Evolutionary conservation across 1,140 invertebrate species (phyloP).

Genomic region (Ips nitidus): DNA sequence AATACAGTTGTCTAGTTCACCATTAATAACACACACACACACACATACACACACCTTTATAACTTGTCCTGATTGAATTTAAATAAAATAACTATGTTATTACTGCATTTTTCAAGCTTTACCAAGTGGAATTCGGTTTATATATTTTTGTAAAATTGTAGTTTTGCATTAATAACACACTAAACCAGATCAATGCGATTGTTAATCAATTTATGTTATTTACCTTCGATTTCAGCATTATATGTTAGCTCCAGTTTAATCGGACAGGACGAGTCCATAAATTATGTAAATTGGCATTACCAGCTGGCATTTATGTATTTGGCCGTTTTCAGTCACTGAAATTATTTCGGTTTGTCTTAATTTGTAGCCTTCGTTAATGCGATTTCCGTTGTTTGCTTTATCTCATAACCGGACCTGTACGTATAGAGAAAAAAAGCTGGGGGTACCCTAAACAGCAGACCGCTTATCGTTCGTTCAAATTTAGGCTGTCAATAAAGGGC

Average conservation of each 20-base stretch:
- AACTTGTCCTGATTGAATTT: too few species aligned
- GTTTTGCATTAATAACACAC: too few species aligned
- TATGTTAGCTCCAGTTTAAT: conserved; percentile 1
- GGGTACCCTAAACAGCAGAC: not conserved
- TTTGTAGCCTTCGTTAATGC: not conserved
- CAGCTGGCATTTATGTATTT: conserved; percentile 9
- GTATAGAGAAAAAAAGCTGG: too few species aligned
- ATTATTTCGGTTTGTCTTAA: too few species aligned
- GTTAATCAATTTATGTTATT: conserved; percentile 5
- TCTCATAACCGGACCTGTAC: too few species aligned
- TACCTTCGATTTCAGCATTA: not conserved
- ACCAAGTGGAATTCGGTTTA: too few species aligned
- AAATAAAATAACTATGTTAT: too few species aligned
- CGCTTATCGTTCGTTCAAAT: conserved; percentile 11
- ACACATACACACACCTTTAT: too few species aligned
- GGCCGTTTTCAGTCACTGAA: not conserved
- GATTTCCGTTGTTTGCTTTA: not conserved
- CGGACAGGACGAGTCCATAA: conserved; percentile 1
- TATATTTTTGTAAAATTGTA: too few species aligned
- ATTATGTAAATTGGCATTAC: conserved; percentile 12
- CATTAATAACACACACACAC: too few species aligned
- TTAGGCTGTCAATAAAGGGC: conserved; percentile 7
- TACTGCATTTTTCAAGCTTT: too few species aligned
- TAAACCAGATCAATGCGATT: not conserved
- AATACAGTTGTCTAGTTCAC: too few species aligned